phyloP scores from a whole-genome alignment of 2,888 invertebrate species.

The Lepidochrysops patricia region DNA sequence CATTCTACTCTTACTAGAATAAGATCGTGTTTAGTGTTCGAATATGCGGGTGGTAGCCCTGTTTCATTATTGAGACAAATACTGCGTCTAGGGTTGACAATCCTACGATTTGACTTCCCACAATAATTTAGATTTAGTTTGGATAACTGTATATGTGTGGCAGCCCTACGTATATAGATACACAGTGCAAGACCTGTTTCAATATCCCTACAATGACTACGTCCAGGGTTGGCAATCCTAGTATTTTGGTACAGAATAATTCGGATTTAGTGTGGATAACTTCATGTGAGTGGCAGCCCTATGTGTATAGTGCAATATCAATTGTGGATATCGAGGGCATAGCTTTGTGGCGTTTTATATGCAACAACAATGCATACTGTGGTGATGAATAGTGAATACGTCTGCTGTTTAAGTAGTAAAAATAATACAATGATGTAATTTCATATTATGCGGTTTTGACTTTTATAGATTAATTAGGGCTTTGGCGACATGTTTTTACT shows the following conservation, averaged over 20 bases:
- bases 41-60: too few species aligned
- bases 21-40: background rate
- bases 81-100: too few species aligned
- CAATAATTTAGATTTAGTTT: background rate
- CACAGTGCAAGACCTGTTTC: too few species aligned
- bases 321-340: slow-evolving; percentile 8
- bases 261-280: background rate
- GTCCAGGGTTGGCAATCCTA: too few species aligned
- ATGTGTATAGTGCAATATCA: background rate
- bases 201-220: too few species aligned
- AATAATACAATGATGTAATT: too few species aligned
- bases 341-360: slow-evolving; percentile 3
- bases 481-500: too few species aligned
- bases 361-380: background rate
- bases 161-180: background rate
- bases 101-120: background rate
- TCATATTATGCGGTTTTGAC: too few species aligned
- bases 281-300: background rate
- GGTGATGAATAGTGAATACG: background rate
- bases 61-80: too few species aligned
- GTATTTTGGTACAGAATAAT: background rate
- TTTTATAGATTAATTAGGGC: too few species aligned
- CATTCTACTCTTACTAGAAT: background rate
- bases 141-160: background rate
- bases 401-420: background rate